phyloP scores from a whole-genome alignment of 2,888 invertebrate genomes.

The Coleophora deauratella region DNA sequence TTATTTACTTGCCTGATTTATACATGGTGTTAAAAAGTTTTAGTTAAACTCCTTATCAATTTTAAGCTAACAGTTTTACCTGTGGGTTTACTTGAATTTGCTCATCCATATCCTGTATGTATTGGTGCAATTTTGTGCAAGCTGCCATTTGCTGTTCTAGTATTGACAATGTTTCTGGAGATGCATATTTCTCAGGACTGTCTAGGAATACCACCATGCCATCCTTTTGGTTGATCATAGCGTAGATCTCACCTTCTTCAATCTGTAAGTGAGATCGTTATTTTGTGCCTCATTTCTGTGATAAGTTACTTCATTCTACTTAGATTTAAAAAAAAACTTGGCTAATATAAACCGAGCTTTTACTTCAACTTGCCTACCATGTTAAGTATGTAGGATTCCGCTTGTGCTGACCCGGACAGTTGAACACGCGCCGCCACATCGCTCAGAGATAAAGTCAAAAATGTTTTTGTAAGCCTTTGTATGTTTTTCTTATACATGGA shows the following conservation, averaged over 20 bases:
- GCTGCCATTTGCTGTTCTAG: conserved; percentile 89
- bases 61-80: conserved; percentile 46
- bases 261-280: conserved; percentile 81
- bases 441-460: conserved; percentile 88
- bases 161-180: conserved; percentile 88
- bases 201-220: conserved; percentile 98
- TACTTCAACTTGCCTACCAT: conserved; percentile 79
- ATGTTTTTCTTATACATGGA: conserved; percentile 97
- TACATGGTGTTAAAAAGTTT: too few relatives aligned
- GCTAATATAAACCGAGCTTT: too few relatives aligned
- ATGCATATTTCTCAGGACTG: conserved; percentile 95
- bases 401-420: conserved; percentile 87
- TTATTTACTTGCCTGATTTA: too few relatives aligned
- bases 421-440: conserved; percentile 94
- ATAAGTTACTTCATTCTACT: too few relatives aligned
- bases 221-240: conserved; percentile 97
- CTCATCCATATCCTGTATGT: conserved; percentile 94
- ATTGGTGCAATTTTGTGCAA: conserved; percentile 91
- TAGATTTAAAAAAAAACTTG: too few relatives aligned
- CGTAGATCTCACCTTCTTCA: conserved; percentile 96
- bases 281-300: too few relatives aligned
- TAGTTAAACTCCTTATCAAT: too few relatives aligned
- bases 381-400: conserved; percentile 93
- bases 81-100: conserved; percentile 94
- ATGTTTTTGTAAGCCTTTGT: conserved; percentile 95